Evolutionary conservation across 2,888 invertebrate species (phyloP).

Genomic region (Cerastoderma edule): DNA sequence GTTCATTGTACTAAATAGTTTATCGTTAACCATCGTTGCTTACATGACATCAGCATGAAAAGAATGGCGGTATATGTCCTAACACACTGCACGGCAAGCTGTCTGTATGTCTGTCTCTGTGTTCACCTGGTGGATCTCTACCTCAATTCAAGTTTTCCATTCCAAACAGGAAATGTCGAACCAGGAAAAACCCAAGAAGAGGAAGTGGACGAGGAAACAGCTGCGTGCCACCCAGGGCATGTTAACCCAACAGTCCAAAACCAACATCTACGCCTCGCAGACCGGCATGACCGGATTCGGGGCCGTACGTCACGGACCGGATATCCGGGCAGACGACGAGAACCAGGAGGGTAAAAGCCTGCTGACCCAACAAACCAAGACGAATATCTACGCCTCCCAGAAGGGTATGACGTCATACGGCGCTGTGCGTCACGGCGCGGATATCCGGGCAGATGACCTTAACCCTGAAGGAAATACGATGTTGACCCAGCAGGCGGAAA

Average conservation of each 20-base stretch:
- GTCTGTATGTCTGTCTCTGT: no score
- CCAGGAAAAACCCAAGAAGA: conserved; percentile 47
- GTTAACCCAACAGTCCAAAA: conserved; percentile 81
- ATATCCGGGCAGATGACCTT: conserved; percentile 80
- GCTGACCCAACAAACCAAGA: conserved; percentile 81
- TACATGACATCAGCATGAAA: no score
- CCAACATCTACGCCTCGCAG: conserved; percentile 81
- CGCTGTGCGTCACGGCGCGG: conserved; percentile 79
- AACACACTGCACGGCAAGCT: no score
- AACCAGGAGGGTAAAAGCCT: conserved; percentile 73
- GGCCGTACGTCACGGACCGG: conserved; percentile 74
- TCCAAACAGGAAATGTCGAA: conserved; percentile 46
- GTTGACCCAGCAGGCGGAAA: conserved; percentile 80
- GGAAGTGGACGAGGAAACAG: conserved; percentile 51
- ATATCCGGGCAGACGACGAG: conserved; percentile 79
- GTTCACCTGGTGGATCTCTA: no score
- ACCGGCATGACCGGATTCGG: conserved; percentile 77
- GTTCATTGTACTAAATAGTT: no score
- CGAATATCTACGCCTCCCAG: conserved; percentile 76
- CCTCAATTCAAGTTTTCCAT: no score
- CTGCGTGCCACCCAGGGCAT: conserved; percentile 64
- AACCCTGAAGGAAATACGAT: conserved; percentile 74
- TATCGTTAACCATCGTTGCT: no score
- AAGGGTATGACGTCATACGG: conserved; percentile 66
- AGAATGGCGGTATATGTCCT: no score